These are phyloP conservation scores for Sebastes minor DNA, from an alignment of 2,797 vertebrate genomes.

Conservation along the genomic window DNA sequence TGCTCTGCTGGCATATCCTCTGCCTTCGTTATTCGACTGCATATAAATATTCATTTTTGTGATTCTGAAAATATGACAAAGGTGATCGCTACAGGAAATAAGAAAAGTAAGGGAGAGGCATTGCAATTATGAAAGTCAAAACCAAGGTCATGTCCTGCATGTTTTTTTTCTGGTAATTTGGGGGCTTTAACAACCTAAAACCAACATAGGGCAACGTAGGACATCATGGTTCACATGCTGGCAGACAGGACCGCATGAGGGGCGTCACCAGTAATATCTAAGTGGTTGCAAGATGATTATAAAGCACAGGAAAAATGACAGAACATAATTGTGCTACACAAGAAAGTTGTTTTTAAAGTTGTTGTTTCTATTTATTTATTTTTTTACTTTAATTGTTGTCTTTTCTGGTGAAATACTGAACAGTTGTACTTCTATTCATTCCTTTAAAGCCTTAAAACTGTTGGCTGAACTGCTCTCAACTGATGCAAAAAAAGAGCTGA, in stretches of 20 bases:
- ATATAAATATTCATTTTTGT: not conserved
- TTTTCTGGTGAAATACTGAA: not conserved
- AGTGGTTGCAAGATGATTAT: not conserved
- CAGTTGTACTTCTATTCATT: not conserved
- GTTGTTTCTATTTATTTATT: not conserved
- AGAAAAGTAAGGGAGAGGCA: not conserved
- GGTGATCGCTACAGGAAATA: not conserved
- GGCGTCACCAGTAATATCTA: not conserved
- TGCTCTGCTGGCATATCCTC: not conserved
- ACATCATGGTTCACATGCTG: not conserved
- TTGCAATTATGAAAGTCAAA: not conserved
- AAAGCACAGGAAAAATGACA: not conserved
- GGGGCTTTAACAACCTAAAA: not conserved
- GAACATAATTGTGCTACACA: not conserved
- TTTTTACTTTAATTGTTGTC: not conserved
- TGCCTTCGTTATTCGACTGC: not conserved
- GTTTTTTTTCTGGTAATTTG: not conserved
- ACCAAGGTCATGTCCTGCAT: not conserved
- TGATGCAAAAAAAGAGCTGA: not conserved
- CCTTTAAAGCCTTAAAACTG: not conserved
- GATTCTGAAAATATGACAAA: not conserved
- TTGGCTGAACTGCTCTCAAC: not conserved
- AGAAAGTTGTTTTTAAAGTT: not conserved
- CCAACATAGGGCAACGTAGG: not conserved
- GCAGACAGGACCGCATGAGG: not conserved